These are phyloP conservation scores for Callyntrura guangdongensis DNA, from an alignment of 2,888 invertebrate species.

Conservation along the genomic window DNA sequence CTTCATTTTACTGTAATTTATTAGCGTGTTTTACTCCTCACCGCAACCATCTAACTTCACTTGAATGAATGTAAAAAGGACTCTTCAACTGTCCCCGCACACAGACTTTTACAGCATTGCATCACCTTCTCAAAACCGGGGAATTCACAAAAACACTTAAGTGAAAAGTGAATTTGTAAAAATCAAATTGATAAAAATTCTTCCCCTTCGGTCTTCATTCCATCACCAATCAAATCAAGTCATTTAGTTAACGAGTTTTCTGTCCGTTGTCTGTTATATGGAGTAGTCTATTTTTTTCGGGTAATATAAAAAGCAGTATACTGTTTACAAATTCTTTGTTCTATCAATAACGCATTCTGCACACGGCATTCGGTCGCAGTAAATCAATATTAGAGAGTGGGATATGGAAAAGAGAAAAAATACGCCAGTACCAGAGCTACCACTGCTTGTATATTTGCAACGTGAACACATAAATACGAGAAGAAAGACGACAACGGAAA, in stretches of 20 bases:
- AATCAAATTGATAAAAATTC: constrained; percentile 59
- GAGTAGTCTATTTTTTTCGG: constrained; percentile 1
- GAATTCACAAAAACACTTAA: constrained; percentile 2
- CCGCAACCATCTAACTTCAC: background rate
- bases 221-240: constrained; percentile 66
- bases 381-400: constrained; percentile 30
- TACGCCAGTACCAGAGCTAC: constrained; percentile 12
- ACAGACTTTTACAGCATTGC: background rate
- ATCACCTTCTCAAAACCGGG: too few relatives aligned
- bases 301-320: background rate
- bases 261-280: background rate
- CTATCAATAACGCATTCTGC: background rate
- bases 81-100: background rate
- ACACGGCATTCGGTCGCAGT: background rate
- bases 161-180: constrained; percentile 16
- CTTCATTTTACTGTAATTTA: constrained; percentile 67
- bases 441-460: constrained; percentile 23
- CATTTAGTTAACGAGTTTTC: constrained; percentile 54
- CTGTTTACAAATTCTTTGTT: background rate
- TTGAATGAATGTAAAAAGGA: background rate
- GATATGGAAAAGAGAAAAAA: constrained; percentile 17
- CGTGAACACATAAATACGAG: constrained; percentile 51
- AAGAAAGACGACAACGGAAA: constrained; percentile 58
- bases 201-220: constrained; percentile 54
- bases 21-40: constrained; percentile 33